phyloP scores from a whole-genome alignment of 2,888 invertebrate genomes.

The Phasia obesa region DNA sequence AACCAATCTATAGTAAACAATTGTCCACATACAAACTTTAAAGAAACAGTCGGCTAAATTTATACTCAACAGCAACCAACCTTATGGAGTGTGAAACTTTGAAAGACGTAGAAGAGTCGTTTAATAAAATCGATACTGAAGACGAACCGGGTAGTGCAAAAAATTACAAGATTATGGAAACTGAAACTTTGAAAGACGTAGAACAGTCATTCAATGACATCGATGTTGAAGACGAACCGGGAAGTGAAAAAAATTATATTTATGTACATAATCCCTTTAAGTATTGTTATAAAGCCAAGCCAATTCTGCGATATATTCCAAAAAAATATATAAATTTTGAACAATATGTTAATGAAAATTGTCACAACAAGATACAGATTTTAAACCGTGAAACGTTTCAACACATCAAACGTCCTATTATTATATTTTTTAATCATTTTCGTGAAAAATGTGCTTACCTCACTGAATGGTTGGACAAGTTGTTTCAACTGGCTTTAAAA shows the following conservation, averaged over 20 bases:
- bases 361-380: conserved; percentile 29
- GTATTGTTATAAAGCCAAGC: neutral
- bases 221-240: no score
- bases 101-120: neutral
- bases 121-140: conserved; percentile 16
- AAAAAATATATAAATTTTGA: conserved; percentile 14
- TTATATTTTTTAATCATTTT: conserved; percentile 59
- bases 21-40: no score
- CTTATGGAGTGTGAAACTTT: conserved; percentile 16
- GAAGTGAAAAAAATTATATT: no score
- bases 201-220: neutral
- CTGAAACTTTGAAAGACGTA: no score
- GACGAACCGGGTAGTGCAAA: conserved; percentile 21
- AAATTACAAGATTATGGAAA: no score
- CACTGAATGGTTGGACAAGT: conserved; percentile 43
- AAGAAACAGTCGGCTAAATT: no score
- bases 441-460: conserved; percentile 61
- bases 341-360: conserved; percentile 36
- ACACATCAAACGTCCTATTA: conserved; percentile 21
- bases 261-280: no score
- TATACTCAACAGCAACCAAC: no score
- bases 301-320: neutral
- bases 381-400: conserved; percentile 42
- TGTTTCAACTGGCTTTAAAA: conserved; percentile 45
- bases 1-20: no score